phyloP scores from a whole-genome alignment of 2,113 vertebrate genomes.

The Paradisaea rubra region DNA sequence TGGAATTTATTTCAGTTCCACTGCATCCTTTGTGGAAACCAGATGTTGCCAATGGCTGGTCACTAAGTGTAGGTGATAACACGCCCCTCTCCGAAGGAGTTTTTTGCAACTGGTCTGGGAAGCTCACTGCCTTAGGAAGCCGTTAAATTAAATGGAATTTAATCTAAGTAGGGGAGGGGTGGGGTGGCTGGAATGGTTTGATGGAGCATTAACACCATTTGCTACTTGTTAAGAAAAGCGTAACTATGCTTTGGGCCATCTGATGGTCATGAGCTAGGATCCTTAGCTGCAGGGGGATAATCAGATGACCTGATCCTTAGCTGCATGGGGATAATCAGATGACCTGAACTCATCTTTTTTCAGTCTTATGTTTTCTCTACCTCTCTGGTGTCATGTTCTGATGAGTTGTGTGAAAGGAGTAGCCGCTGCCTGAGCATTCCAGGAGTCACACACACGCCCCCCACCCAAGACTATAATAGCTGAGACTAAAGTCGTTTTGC shows the following conservation, averaged over 20 bases:
- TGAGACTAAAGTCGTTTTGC: background rate
- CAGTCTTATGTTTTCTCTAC: background rate
- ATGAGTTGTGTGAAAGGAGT: background rate
- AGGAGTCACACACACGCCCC: background rate
- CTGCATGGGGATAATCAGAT: background rate
- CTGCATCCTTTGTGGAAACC: background rate
- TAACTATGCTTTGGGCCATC: background rate
- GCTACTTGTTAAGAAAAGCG: background rate
- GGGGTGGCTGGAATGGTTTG: background rate
- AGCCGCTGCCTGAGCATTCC: rapidly evolving
- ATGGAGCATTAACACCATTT: background rate
- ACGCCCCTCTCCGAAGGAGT: background rate
- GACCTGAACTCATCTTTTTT: background rate
- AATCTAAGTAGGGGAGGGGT: background rate
- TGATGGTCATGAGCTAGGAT: background rate
- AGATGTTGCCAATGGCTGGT: background rate
- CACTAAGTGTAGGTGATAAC: background rate
- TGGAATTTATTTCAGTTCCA: background rate
- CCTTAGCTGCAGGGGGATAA: background rate
- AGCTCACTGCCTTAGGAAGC: background rate
- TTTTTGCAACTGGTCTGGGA: background rate
- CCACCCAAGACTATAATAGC: background rate
- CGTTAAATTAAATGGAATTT: background rate
- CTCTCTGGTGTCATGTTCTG: background rate
- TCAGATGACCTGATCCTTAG: background rate